phyloP scores from a whole-genome alignment of 2,888 invertebrate species.

The Hypercompe scribonia region DNA sequence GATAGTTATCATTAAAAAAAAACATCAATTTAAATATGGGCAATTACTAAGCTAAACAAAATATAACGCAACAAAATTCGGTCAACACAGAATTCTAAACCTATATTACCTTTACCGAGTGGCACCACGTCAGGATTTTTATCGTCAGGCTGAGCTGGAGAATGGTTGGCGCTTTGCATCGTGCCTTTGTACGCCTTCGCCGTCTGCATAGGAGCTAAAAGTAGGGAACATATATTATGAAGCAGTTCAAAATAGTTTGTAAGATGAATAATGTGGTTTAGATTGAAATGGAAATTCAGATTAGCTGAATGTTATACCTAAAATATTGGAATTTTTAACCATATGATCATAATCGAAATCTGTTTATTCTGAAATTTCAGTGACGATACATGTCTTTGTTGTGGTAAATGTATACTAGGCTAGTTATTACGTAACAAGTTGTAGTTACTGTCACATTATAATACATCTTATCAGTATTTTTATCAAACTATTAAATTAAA shows the following conservation, averaged over 20 bases:
- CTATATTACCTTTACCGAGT: constrained; percentile 91
- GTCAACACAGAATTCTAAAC: constrained; percentile 25
- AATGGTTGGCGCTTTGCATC: constrained; percentile 85
- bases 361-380: background rate
- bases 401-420: background rate
- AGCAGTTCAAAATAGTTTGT: background rate
- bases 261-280: background rate
- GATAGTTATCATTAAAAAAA: background rate
- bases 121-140: constrained; percentile 96
- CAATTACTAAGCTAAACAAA: background rate
- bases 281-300: background rate
- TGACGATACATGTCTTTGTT: background rate
- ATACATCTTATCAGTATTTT: background rate
- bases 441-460: too few relatives aligned
- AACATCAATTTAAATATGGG: background rate
- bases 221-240: constrained; percentile 38
- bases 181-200: constrained; percentile 88
- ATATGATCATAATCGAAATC: background rate
- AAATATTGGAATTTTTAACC: background rate
- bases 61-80: background rate
- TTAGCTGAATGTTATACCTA: background rate
- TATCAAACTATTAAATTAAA: background rate
- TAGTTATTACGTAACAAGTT: too few relatives aligned
- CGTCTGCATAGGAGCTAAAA: constrained; percentile 76
- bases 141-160: constrained; percentile 92